A percentile compares a stretch with the other conserved stretches of the same genome.
Evolutionary conservation across 2,797 vertebrate genomes (phyloP).

Genomic region (Falco peregrinus): DNA sequence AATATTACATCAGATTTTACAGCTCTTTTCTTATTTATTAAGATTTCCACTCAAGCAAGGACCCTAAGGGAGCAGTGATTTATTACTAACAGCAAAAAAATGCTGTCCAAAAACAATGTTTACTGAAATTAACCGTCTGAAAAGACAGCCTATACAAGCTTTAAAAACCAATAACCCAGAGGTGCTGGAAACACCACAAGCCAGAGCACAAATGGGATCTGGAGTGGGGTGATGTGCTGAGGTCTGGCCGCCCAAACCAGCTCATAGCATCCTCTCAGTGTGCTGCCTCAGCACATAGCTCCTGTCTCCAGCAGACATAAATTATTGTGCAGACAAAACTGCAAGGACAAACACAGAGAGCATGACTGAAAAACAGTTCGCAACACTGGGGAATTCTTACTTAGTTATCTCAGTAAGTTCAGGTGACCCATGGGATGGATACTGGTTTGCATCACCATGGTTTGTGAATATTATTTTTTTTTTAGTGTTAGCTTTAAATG

Average conservation of each 20-base stretch:
- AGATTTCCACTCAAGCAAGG: neutral
- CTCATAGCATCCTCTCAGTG: neutral
- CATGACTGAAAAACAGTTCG: neutral
- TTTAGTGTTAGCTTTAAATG: neutral
- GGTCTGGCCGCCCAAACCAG: neutral
- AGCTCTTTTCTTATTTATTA: neutral
- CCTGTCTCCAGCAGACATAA: neutral
- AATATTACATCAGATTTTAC: neutral
- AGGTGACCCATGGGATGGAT: neutral
- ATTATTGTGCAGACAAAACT: neutral
- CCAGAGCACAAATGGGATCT: neutral
- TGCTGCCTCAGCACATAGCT: constrained; percentile 16
- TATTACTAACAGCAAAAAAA: neutral
- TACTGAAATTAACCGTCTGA: neutral
- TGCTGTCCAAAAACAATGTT: neutral
- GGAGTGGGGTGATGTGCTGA: neutral
- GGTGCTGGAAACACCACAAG: neutral
- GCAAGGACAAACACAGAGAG: neutral
- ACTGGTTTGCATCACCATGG: neutral
- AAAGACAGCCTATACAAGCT: neutral
- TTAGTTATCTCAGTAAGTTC: neutral
- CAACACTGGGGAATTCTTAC: neutral
- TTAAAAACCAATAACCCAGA: neutral
- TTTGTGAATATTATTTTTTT: neutral
- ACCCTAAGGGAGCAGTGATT: neutral